Evolutionary conservation across 2,797 vertebrate genomes (phyloP), one percentile per base, ranked within the genome.

Genomic region (Phoeniculus purpureus): DNA sequence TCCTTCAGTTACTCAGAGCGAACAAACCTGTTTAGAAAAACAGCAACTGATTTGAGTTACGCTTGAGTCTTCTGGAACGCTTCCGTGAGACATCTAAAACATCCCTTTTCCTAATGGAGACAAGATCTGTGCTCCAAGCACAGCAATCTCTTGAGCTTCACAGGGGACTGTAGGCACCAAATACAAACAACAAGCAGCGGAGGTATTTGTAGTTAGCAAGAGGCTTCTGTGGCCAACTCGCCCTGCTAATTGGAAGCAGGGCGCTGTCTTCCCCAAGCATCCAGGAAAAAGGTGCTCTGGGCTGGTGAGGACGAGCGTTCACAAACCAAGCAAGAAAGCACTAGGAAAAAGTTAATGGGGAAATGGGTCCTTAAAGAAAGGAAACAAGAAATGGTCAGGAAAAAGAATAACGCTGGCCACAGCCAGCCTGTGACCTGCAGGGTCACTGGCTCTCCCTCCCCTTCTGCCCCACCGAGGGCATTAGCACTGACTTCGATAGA

Each of bases 161-260:
- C 31, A 29, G 18, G 43, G 56, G 72, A 90, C 66, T 75, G 88
- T 62, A 76, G 91, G 86, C 70, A 78, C 27, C 70, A 64, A 75
- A 87, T 9, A 90, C 48, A 90, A 90, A 50, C 21, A 81, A 47
- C 21, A 50, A 89, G 66, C 62, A 37, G n/a, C 27, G 81, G 93
- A 90, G 80, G 77, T 76, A 67, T 84, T 95, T 81, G 64, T 83
- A 4, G 3, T 92, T 92, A 93, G 72, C 47, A 77, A 81, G 82
- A 81, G 45, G 64, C 34, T 94, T 82, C 65, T 80, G 68, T 78
- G 74, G 81, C 40, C 67, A 71, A 31, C 48, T 34, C 65, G 27
- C 61, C 20, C 66, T 70, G 80, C 66, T 95, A 87, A 93, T 81
- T 89, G 58, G 79, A 87, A 93, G 81, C 88, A 90, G 85, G 78